A percentile compares a stretch with the other conserved stretches of the same genome.
phyloP scores from a whole-genome alignment of 2,113 vertebrate species.

The Jacana jacana region DNA sequence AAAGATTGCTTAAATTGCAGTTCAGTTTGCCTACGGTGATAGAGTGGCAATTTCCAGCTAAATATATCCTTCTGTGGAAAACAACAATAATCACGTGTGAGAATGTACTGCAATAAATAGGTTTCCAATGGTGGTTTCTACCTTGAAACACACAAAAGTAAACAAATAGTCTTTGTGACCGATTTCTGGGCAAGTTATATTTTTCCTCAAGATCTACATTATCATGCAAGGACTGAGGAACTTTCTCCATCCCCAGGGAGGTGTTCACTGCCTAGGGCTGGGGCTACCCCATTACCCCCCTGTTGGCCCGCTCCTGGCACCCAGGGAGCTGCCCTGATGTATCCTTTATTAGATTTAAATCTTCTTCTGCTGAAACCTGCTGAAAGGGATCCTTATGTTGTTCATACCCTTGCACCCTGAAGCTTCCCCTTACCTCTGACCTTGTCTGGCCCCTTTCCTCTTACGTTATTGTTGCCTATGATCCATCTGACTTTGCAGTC shows the following conservation, averaged over 20 bases:
- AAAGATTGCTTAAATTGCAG: not conserved
- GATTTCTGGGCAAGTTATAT: not conserved
- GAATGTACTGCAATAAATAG: not conserved
- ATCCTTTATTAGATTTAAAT: not conserved
- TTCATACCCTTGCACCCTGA: not conserved
- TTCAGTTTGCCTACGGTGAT: not conserved
- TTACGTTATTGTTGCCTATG: not conserved
- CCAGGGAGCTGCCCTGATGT: too few species aligned
- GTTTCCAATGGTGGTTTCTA: not conserved
- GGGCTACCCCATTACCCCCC: not conserved
- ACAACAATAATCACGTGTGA: not conserved
- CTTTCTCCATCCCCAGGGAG: not conserved
- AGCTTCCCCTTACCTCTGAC: not conserved
- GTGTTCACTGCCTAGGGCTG: fast-evolving
- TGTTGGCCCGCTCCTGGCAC: not conserved
- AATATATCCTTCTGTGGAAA: not conserved
- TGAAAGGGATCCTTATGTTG: not conserved
- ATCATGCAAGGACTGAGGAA: not conserved
- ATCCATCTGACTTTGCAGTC: not conserved
- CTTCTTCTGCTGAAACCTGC: not conserved
- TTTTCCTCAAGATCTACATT: not conserved
- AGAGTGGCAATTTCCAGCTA: not conserved
- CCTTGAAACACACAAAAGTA: not conserved
- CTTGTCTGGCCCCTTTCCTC: not conserved
- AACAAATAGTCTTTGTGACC: not conserved